Evolutionary conservation across 2,888 invertebrate species (phyloP).

Genomic region (Pollenia labialis): DNA sequence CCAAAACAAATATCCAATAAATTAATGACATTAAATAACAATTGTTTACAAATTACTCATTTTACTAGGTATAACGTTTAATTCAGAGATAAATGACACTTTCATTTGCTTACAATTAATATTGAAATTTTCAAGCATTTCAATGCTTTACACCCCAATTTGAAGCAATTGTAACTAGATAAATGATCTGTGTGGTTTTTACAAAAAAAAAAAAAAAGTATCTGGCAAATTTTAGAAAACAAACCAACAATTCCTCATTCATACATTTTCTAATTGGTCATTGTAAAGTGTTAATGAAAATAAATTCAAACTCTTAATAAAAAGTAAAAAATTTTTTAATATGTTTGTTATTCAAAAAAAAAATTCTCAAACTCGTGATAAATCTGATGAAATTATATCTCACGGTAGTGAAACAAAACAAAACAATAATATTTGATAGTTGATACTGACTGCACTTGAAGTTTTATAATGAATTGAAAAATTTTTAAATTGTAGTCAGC

Average conservation of each 20-base stretch:
- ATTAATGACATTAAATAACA: not conserved
- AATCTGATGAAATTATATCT: constrained; percentile 51
- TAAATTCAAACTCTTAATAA: constrained; percentile 6
- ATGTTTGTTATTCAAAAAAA: constrained; percentile 30
- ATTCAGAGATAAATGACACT: constrained; percentile 8
- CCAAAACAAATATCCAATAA: too few species aligned
- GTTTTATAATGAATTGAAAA: not conserved
- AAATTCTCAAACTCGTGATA: constrained; percentile 53
- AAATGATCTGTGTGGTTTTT: not conserved
- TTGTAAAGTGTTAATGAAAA: constrained; percentile 51
- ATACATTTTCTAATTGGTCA: constrained; percentile 21
- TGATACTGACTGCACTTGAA: not conserved
- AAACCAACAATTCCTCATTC: constrained; percentile 24
- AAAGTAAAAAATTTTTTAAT: constrained; percentile 38
- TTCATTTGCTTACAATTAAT: constrained; percentile 15
- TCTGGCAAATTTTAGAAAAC: not conserved
- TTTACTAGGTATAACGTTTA: constrained; percentile 1
- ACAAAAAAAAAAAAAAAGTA: constrained; percentile 16
- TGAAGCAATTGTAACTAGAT: constrained; percentile 16
- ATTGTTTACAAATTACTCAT: not conserved
- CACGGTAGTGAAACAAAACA: constrained; percentile 58
- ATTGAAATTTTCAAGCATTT: not conserved
- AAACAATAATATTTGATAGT: constrained; percentile 34
- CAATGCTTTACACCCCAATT: constrained; percentile 37
- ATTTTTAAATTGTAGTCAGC: constrained; percentile 23